These are phyloP conservation scores for Morone saxatilis DNA, from an alignment of 2,113 vertebrate species.

Conservation along the genomic window DNA sequence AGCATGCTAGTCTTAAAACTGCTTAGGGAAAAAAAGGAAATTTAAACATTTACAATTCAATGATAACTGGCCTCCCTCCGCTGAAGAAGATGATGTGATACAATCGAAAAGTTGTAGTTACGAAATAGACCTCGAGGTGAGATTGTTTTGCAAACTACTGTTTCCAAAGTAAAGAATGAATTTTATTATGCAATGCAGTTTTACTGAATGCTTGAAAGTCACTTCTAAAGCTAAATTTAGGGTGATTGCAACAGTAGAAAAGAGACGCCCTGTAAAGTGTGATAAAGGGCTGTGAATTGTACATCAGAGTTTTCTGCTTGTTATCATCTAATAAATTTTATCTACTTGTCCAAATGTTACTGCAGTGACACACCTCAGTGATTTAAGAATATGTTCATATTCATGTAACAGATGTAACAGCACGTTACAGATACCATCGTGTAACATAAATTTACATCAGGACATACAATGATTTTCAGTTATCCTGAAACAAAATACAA, in stretches of 20 bases:
- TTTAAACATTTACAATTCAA: neutral
- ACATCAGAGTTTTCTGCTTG: neutral
- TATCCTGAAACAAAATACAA: neutral
- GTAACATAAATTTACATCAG: neutral
- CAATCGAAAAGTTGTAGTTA: no score
- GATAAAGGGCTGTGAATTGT: neutral
- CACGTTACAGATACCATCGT: no score
- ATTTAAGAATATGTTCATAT: neutral
- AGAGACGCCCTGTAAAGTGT: neutral
- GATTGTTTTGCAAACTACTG: neutral
- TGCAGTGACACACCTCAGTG: neutral
- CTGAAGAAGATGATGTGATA: neutral
- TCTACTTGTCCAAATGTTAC: neutral
- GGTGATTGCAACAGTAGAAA: neutral
- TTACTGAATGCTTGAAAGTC: neutral
- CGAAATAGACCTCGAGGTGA: neutral
- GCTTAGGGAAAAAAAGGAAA: neutral
- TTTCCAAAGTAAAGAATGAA: neutral
- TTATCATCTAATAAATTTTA: neutral
- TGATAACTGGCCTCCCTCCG: neutral
- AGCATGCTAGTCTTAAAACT: neutral
- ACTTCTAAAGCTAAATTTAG: neutral
- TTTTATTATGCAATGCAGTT: neutral
- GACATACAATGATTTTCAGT: neutral
- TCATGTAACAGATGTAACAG: neutral